Evolutionary conservation across 2,113 vertebrate genomes (phyloP), one percentile per base, ranked within the genome.

Genomic region (Phainopepla nitens): DNA sequence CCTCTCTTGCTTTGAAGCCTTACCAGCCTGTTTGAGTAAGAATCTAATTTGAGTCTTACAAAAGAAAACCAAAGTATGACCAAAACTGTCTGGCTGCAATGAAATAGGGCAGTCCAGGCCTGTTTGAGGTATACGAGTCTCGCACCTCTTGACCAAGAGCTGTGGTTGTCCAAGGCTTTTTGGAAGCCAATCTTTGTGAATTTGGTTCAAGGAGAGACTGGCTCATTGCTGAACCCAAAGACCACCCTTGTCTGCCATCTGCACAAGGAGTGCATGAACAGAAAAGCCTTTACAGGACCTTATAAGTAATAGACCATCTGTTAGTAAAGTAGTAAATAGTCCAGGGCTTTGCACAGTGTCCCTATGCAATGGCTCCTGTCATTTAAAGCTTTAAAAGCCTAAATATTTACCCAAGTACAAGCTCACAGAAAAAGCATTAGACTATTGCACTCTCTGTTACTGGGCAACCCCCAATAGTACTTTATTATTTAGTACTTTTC

Each of bases 401-500:
- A 93, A 96, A 95, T 97, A 95, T 96, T 97, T 97, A 96, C 96
- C 58, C 78, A 96, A 93, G 71, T 50, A 53, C 87, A 86, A 80
- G 82, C 75, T 77, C 75, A 86, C 87, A 91, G 87, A 88, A 88
- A 94, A 93, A 93, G 45, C 71, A n/a, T 84, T 91, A 85, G 58
- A 58, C 82, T 86, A 69, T 85, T 88, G 85, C 62, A 41, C 94
- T 91, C 91, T 90, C 53, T 69, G 94, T 96, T 82, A 91, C 96
- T 80, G 91, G 78, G 94, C 75, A 95, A 95, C 94, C 31, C 60
- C 83, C 70, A 66, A 47, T 6, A 94, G 91, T 70, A 82, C 92
- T 96, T 94, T 72, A 95, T 96, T 96, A 97, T 96, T 97, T 95
- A 89, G 89, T 85, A 44, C 84, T 96, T 96, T 96, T 92, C 84